Evolutionary conservation across 2,888 invertebrate species (phyloP).

Genomic region (Diarsia dahlii): DNA sequence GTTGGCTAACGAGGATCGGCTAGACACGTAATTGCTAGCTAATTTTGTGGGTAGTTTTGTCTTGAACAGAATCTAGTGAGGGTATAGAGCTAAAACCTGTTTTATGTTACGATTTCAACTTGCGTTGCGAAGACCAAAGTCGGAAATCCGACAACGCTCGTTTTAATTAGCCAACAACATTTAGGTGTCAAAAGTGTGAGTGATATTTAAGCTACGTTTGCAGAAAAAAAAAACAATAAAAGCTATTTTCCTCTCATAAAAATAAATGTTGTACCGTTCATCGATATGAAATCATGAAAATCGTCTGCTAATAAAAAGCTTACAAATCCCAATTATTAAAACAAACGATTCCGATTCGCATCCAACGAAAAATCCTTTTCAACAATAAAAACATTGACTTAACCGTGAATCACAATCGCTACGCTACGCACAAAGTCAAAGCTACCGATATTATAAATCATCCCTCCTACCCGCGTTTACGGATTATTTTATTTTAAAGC

Average conservation of each 20-base stretch:
- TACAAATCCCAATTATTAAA: slow-evolving; percentile 4
- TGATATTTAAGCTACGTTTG: not conserved
- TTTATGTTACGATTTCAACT: not conserved
- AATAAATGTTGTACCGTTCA: not conserved
- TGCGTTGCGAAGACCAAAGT: not conserved
- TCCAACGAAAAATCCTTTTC: slow-evolving; percentile 3
- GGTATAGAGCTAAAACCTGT: not conserved
- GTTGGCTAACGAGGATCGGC: slow-evolving; percentile 41
- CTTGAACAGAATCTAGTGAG: not conserved
- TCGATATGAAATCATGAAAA: slow-evolving; percentile 4
- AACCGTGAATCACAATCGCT: slow-evolving; percentile 26
- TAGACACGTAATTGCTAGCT: slow-evolving; percentile 14
- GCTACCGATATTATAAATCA: slow-evolving; percentile 58
- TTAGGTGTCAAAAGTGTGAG: not conserved
- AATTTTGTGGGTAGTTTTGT: not conserved
- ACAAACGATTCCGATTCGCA: not conserved
- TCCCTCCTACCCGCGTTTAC: slow-evolving; percentile 38
- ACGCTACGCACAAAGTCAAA: slow-evolving; percentile 34
- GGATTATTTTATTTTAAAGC: slow-evolving; percentile 61
- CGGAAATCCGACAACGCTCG: not conserved
- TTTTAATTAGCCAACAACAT: not conserved
- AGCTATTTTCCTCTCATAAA: not conserved
- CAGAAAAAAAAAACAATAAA: not conserved
- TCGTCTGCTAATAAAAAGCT: not conserved
- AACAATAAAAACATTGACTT: slow-evolving; percentile 28